These are phyloP conservation scores for Erythrolamprus reginae DNA, from an alignment of 2,113 vertebrate genomes.

Conservation along the genomic window DNA sequence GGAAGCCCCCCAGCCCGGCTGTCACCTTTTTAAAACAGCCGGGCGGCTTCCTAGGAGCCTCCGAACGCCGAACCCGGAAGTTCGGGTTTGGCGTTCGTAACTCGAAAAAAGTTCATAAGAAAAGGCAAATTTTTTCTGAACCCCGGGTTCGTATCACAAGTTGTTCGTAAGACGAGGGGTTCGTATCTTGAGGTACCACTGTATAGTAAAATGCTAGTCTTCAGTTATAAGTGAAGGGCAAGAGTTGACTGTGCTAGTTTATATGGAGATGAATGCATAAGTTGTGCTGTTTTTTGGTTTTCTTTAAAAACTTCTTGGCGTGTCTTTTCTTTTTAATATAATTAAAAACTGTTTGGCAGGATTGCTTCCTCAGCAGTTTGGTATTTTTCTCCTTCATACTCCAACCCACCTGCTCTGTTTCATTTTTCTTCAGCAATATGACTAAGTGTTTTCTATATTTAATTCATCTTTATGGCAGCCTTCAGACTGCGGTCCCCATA, in stretches of 20 bases:
- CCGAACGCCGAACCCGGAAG: no score
- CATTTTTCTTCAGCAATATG: slow-evolving; percentile 22
- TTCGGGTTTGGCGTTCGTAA: no score
- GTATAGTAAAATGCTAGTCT: background rate
- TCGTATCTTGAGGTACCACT: no score
- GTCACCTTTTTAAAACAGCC: no score
- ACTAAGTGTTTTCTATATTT: slow-evolving; percentile 14
- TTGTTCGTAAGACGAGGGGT: no score
- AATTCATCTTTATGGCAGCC: background rate
- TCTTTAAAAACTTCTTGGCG: background rate
- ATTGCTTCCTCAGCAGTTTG: background rate
- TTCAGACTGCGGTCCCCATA: background rate
- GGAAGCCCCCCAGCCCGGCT: no score
- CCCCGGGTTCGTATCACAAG: no score
- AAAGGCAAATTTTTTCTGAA: no score
- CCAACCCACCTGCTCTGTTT: slow-evolving; percentile 4
- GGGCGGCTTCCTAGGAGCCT: no score
- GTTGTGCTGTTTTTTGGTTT: background rate
- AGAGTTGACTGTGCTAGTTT: background rate
- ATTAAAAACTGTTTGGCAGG: slow-evolving; percentile 6
- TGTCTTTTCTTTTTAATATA: slow-evolving; percentile 12
- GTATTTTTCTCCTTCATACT: slow-evolving; percentile 13
- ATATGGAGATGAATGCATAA: background rate
- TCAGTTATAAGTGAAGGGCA: background rate
- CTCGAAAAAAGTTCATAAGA: no score